Conservation (phyloP, 2,797 vertebrate species). For the Microctenopoma steveboyesi region DNA sequence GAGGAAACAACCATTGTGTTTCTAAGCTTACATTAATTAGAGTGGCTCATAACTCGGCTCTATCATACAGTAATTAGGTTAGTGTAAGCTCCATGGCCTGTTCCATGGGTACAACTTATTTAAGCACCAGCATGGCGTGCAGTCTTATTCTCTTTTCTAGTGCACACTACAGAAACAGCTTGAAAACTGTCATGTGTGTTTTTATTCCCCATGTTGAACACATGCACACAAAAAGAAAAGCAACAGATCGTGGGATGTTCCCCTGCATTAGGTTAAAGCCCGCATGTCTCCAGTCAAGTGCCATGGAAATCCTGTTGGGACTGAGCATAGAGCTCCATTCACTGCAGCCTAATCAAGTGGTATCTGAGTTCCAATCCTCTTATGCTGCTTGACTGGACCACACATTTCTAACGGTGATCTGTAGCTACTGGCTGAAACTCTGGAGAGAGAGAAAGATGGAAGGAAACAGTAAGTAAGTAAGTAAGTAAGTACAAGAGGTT, state of each 20-base stretch:
- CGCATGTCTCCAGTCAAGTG: conserved; percentile 77
- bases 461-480: not conserved
- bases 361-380: conserved; percentile 72
- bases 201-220: conserved; percentile 46
- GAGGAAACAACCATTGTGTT: conserved; percentile 42
- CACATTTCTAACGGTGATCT: conserved; percentile 38
- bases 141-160: not conserved
- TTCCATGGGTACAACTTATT: conserved; percentile 31
- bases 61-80: conserved; percentile 55
- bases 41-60: conserved; percentile 32
- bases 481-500: conserved; percentile 1
- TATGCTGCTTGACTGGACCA: conserved; percentile 68
- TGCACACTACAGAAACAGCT: conserved; percentile 9
- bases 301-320: conserved; percentile 79
- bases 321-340: conserved; percentile 62
- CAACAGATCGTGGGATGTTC: conserved; percentile 38
- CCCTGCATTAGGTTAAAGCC: conserved; percentile 51
- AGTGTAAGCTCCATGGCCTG: conserved; percentile 47
- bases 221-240: conserved; percentile 46
- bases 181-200: conserved; percentile 36
- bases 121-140: conserved; percentile 22
- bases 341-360: conserved; percentile 67
- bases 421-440: conserved; percentile 31
- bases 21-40: conserved; percentile 50
- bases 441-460: conserved; percentile 33